Evolutionary conservation across 2,797 vertebrate species (phyloP), one percentile per base, ranked within the genome.

Genomic region (Moxostoma hubbsi): DNA sequence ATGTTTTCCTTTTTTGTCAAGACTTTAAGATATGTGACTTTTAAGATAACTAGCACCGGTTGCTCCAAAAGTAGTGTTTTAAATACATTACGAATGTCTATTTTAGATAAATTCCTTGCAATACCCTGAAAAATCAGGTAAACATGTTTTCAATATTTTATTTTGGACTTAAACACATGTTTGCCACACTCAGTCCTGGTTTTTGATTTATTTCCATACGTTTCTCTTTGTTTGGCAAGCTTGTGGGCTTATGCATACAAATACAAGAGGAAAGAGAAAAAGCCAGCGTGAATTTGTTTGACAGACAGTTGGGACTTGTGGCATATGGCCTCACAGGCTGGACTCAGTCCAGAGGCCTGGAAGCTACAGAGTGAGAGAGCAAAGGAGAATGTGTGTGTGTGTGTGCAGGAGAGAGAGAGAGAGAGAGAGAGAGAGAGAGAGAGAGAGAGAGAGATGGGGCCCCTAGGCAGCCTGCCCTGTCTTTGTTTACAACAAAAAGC

Each of bases 401-500:
- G 24, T 24, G 24, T 24, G 24, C 2, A 2, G 1, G 24, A 24
- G n/a, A 45, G 57, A 79, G 64, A 67, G 54, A 81, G 77, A 81
- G 69, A 83, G 82, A 86, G 87, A 84, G 87, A 72, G 47, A 67
- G 46, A 49, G 77, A 66, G 77, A 24, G 64, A 63, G n/a, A 79
- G 57, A 75, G 51, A 51, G 67, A 45, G 64, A 79, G 74, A 81
- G 80, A 85, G 86, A 81, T 71, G 47, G 62, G 86, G 87, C 90
- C 92, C 90, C 89, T 88, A 89, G 90, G 92, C 92, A 93, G 90
- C 89, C 93, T 91, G 92, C 93, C 90, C 89, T 91, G 89, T 92
- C 92, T 94, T 94, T 94, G 93, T 94, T 94, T 93, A 94, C 92
- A 92, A 93, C 93, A 94, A 91, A 94, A 94, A 94, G 90, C 91